Conservation (phyloP, 2,888 invertebrate species). For the Sesia apiformis region DNA sequence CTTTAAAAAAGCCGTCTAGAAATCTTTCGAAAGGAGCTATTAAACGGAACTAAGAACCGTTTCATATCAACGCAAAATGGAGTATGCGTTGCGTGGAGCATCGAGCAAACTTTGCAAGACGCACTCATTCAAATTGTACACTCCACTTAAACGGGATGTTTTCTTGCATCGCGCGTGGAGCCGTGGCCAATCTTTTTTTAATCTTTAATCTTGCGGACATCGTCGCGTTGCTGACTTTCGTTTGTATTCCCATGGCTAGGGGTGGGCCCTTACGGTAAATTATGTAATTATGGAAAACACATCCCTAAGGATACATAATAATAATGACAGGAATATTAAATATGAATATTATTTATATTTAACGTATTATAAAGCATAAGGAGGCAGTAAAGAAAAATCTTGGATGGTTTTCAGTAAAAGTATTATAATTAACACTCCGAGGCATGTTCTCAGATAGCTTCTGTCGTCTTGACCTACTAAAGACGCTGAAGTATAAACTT, state of each 20-base stretch:
- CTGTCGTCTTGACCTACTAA: neutral
- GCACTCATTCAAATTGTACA: slow-evolving; percentile 63
- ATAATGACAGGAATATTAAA: no score
- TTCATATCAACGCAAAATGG: slow-evolving; percentile 57
- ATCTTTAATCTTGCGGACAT: slow-evolving; percentile 11
- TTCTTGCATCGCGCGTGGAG: slow-evolving; percentile 41
- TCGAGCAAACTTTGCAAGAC: slow-evolving; percentile 53
- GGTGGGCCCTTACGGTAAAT: neutral
- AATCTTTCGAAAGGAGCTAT: slow-evolving; percentile 33
- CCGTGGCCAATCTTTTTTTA: slow-evolving; percentile 35
- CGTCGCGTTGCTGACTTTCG: neutral
- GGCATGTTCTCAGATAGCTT: neutral
- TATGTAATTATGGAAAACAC: no score
- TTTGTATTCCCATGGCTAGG: neutral
- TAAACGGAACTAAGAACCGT: slow-evolving; percentile 34
- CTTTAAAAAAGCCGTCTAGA: slow-evolving; percentile 1
- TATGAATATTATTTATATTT: no score
- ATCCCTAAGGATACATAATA: no score
- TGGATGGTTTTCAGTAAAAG: neutral
- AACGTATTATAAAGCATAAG: neutral
- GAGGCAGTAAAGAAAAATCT: neutral
- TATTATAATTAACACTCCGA: neutral
- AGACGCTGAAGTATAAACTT: neutral
- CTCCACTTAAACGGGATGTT: slow-evolving; percentile 33
- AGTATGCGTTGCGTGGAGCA: slow-evolving; percentile 50